A percentile compares a stretch with the other conserved stretches of the same genome.
These are phyloP conservation scores for Pao palembangensis DNA, from an alignment of 2,113 vertebrate genomes.

Conservation along the genomic window DNA sequence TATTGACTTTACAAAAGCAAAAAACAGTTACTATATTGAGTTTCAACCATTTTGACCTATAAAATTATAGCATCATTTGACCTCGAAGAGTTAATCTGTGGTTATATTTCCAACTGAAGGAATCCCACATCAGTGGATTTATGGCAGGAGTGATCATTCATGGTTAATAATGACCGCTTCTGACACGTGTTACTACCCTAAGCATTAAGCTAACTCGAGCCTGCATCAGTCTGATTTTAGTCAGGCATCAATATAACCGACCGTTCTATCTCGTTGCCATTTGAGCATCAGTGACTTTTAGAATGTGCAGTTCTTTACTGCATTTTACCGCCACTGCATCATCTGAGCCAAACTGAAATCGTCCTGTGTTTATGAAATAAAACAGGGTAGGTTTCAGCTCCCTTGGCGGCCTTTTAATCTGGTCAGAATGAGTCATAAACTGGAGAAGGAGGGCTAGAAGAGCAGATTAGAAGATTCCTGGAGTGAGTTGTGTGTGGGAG, in stretches of 20 bases:
- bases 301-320: constrained; percentile 2
- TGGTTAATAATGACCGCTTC: not conserved
- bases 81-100: not conserved
- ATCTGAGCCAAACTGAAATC: constrained; percentile 15
- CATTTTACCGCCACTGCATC: constrained; percentile 12
- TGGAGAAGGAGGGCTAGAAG: constrained; percentile 11
- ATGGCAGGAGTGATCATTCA: not conserved
- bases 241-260: constrained; percentile 3
- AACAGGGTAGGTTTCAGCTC: constrained; percentile 27
- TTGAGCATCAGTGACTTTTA: not conserved
- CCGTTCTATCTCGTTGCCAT: not conserved
- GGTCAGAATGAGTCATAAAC: constrained; percentile 43
- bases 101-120: not conserved
- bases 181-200: too few species aligned
- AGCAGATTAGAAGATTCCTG: constrained; percentile 47
- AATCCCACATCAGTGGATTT: not conserved
- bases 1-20: not conserved
- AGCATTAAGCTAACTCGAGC: too few species aligned
- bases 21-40: not conserved
- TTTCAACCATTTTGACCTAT: not conserved
- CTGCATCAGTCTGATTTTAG: too few species aligned
- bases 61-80: not conserved
- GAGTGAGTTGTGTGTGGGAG: constrained; percentile 48
- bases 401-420: constrained; percentile 40
- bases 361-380: constrained; percentile 15